Percentiles rank a stretch among this genome's conserved stretches.
These are phyloP conservation scores for Varanus salvator DNA, from an alignment of 2,113 vertebrate species.

Conservation along the genomic window DNA sequence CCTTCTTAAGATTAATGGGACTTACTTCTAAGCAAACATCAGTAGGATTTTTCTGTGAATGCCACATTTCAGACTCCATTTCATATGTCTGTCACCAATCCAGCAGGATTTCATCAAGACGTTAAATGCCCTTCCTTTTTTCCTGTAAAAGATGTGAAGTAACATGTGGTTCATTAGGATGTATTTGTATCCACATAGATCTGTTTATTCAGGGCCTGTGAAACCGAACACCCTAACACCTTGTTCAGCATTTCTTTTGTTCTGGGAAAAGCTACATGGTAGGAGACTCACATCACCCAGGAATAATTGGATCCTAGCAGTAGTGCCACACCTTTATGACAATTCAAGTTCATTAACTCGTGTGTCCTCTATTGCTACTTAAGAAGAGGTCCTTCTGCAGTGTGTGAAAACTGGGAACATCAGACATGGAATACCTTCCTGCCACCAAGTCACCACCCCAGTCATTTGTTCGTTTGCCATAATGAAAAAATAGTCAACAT, in stretches of 20 bases:
- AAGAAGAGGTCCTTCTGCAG: background rate
- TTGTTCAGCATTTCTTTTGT: background rate
- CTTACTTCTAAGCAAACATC: no score
- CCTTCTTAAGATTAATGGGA: no score
- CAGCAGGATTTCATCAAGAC: background rate
- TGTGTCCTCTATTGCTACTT: background rate
- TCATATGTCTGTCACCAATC: background rate
- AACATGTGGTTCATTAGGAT: background rate
- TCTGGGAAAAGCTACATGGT: background rate
- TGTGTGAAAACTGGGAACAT: background rate
- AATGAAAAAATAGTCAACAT: conserved; percentile 25
- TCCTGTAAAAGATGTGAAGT: background rate
- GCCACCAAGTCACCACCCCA: background rate
- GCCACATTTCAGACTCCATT: no score
- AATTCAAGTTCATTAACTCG: background rate
- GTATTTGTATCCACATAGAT: background rate
- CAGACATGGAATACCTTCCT: background rate
- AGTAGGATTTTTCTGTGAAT: background rate
- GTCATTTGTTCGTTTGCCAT: background rate
- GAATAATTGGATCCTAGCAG: background rate
- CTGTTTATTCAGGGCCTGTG: background rate
- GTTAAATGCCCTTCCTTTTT: background rate
- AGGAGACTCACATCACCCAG: background rate
- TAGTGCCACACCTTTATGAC: background rate
- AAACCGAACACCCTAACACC: background rate